Evolutionary conservation across 2,797 vertebrate species (phyloP).

Genomic region (Myotis planiceps): DNA sequence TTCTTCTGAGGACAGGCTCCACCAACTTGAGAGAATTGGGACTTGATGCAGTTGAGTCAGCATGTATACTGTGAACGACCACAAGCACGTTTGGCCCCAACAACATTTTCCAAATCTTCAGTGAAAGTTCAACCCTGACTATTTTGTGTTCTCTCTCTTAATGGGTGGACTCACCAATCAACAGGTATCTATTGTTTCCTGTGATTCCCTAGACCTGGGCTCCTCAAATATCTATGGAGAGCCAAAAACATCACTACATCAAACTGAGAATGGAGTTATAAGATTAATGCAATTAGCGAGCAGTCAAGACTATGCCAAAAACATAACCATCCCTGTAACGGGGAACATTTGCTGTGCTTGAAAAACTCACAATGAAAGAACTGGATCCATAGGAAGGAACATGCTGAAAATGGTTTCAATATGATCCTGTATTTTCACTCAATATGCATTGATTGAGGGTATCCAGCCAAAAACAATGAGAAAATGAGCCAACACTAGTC

Average conservation of each 20-base stretch:
- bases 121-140: not conserved
- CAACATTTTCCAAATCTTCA: constrained; percentile 28
- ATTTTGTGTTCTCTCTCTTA: not conserved
- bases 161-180: not conserved
- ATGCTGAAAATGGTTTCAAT: constrained; percentile 76
- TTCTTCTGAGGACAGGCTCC: constrained; percentile 48
- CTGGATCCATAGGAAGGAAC: constrained; percentile 68
- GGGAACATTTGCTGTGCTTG: constrained; percentile 30
- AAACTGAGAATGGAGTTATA: constrained; percentile 11
- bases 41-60: constrained; percentile 29
- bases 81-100: not conserved
- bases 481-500: constrained; percentile 64
- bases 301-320: not conserved
- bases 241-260: not conserved
- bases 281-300: constrained; percentile 51
- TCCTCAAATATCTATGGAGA: not conserved
- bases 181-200: not conserved
- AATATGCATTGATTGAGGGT: constrained; percentile 68
- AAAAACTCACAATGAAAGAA: constrained; percentile 50
- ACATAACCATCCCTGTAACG: constrained; percentile 27
- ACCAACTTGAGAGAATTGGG: not conserved
- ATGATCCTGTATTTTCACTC: constrained; percentile 77
- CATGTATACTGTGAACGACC: not conserved
- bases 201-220: not conserved
- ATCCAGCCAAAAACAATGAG: constrained; percentile 76